Evolutionary conservation across 2,113 vertebrate species (phyloP), one percentile per base, ranked within the genome.

Genomic region (Elephas maximus): DNA sequence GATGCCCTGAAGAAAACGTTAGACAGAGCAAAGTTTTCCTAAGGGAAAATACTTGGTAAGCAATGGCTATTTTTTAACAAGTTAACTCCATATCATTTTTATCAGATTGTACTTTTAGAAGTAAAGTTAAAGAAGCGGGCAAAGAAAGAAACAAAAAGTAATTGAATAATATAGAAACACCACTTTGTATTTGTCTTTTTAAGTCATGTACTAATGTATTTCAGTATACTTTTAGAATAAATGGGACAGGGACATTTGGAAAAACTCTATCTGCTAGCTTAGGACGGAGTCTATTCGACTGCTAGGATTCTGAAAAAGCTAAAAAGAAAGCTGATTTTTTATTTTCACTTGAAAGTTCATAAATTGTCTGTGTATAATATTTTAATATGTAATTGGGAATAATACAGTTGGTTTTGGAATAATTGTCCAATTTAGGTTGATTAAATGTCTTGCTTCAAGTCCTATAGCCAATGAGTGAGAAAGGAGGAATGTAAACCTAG

Each of bases 1-100:
- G 51, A 79, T 53, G 88, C 95, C 6, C 51, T 97, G 0, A 94
- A 20, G 41, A 97, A 97, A 95, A 76, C 95, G 60, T 28, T 82
- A 95, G 60, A 33, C 6, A 83, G n/a, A 78, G n/a, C 44, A 28
- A 74, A 84, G 41, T 33, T 91, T 51, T 85, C n/a, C 5, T 83
- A 90, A 95, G 67, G 30, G 7, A 60, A 90, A 79, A 60, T n/a
- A 53, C 0, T 45, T 57, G 12, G 5, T 12, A 51, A 90, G 45
- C 0, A 71, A 15, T 77, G 45, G 18, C 0, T 45, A 0, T 48
- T 41, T 17, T 71, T 15, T 11, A 26, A 65, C 2, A 77, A 37
- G 9, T 65, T 37, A 78, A 94, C 17, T 63, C 23, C 10, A n/a
- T 48, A 26, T 41, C 24, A 74, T 67, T 30, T 3, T n/a, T 76